Conservation (phyloP, 2,888 invertebrate genomes). For the Eupithecia centaureata region DNA sequence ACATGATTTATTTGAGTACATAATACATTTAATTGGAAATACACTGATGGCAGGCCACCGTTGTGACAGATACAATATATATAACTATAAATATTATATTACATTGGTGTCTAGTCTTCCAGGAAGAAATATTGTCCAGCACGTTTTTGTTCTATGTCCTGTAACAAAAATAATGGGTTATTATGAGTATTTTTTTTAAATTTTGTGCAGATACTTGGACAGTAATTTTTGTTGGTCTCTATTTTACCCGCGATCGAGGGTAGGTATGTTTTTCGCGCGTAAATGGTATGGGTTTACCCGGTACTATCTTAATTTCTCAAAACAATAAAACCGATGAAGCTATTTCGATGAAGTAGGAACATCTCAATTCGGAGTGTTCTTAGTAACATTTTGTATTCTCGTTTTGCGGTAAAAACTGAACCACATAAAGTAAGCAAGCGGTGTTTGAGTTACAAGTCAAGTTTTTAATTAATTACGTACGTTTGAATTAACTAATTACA, state of each 20-base stretch:
- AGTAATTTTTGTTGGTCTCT: background rate
- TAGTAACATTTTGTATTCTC: too few relatives aligned
- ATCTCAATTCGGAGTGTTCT: too few relatives aligned
- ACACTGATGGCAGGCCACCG: slow-evolving; percentile 65
- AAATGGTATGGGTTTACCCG: background rate
- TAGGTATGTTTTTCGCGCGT: too few relatives aligned
- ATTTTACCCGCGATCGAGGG: background rate
- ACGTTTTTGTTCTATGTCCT: slow-evolving; percentile 98
- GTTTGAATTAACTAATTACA: too few relatives aligned
- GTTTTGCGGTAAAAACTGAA: too few relatives aligned
- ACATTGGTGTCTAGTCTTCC: slow-evolving; percentile 88
- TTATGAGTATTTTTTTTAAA: background rate
- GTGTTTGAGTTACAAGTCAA: too few relatives aligned
- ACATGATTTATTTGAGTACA: slow-evolving; percentile 76
- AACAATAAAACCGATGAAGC: background rate
- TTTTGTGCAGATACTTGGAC: background rate
- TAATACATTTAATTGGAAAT: slow-evolving; percentile 76
- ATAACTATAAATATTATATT: slow-evolving; percentile 58
- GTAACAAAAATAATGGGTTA: slow-evolving; percentile 54
- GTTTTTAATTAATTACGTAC: too few relatives aligned
- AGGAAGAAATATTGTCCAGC: slow-evolving; percentile 99
- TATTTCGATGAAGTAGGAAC: background rate
- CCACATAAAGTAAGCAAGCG: too few relatives aligned
- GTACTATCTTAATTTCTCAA: too few relatives aligned
- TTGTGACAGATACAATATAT: slow-evolving; percentile 73